Base-by-base conservation (phyloP, 2,797 vertebrate species). In the Nyctalus aviator region DNA sequence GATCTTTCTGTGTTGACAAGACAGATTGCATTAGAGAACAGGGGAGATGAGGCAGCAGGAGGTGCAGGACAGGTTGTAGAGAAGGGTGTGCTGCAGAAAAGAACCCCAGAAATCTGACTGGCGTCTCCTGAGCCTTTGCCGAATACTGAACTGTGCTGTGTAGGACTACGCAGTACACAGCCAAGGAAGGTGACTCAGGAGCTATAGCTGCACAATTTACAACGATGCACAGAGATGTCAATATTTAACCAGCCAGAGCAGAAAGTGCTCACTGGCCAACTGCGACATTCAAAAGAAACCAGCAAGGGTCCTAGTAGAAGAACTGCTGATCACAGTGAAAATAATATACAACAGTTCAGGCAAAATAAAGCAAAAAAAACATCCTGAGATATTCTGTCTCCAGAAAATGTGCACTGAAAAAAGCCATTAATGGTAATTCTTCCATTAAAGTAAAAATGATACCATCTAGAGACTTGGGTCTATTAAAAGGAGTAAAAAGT, bases 281-380 rank as follows among this genome's bases (percentile, higher is more conserved):
- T 25, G 27, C 5, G 64, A 11, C 44, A 44, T 83, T 84, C 79
- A 86, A 35, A 57, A 88, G 17, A 75, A 25, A 87, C 12, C 0
- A 5, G 8, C 15, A 14, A 48, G 11, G 27, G n/a, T 25, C 11
- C 30, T 17, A 59, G 15, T 5, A 72, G 66, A 72, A 73, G 44
- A 71, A 32, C 6, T 68, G 66, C 35, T 37, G 35, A 27, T 57
- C 17, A 57, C 25, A 35, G 0, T 88, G 48, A 85, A 92, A 93
- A 35, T 72, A 6, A 20, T 64, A 44, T 68, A 87, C 8, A 88
- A 86, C 90, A 75, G 32, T 78, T 48, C 5, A 55, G 8, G 30
- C 64, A 73, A 91, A 91, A 77, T 27, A 88, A 62, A 62, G 23
- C n/a, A 21, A 30, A 91, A 88, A 76, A 15, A 88, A 66, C 64